phyloP scores from a whole-genome alignment of 1,140 invertebrate species.

The Charaxes varanes region DNA sequence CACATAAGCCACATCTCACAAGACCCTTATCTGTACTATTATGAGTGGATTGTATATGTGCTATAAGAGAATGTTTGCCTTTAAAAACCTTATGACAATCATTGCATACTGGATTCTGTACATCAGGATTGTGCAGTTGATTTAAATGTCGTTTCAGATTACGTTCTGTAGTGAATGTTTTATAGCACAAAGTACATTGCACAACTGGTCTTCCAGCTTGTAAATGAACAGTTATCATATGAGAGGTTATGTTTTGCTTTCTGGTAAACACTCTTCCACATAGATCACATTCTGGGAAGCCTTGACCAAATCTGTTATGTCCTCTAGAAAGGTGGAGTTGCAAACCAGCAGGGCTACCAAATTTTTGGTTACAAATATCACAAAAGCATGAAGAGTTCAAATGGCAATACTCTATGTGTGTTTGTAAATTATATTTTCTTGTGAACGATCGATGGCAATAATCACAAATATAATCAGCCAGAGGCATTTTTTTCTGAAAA shows the following conservation, averaged over 20 bases:
- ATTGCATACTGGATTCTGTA: conserved; percentile 36
- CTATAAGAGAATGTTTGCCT: conserved; percentile 31
- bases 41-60: conserved; percentile 31
- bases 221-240: conserved; percentile 50
- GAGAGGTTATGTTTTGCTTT: conserved; percentile 50
- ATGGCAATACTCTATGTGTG: conserved; percentile 54
- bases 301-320: conserved; percentile 39
- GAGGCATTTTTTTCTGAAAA: conserved; percentile 7
- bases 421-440: conserved; percentile 49
- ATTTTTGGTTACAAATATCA: conserved; percentile 38
- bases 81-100: conserved; percentile 41
- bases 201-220: conserved; percentile 29
- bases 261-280: conserved; percentile 51
- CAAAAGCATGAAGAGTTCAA: conserved; percentile 37
- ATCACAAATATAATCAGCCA: conserved; percentile 39
- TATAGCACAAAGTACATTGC: conserved; percentile 34
- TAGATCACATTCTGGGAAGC: conserved; percentile 50
- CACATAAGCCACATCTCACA: conserved; percentile 38
- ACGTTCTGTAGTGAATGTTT: conserved; percentile 39
- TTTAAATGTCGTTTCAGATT: conserved; percentile 47
- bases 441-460: conserved; percentile 48
- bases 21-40: conserved; percentile 9
- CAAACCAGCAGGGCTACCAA: conserved; percentile 36
- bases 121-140: conserved; percentile 37
- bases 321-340: conserved; percentile 37